Conservation (phyloP, 1,140 invertebrate species). For the Sitobion miscanthi region DNA sequence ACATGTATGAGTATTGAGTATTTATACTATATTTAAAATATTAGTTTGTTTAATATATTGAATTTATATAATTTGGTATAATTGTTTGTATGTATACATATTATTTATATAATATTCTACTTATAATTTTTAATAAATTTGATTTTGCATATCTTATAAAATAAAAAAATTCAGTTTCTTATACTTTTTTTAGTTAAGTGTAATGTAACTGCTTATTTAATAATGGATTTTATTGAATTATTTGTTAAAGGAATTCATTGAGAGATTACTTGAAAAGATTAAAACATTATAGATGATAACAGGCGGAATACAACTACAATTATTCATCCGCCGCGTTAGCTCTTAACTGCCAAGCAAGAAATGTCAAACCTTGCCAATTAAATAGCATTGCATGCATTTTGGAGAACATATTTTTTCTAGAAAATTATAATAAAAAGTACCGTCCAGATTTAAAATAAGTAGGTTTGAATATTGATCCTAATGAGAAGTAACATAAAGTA, state of each 20-base stretch:
- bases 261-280: constrained; percentile 45
- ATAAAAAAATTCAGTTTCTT: neutral
- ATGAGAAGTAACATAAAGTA: neutral
- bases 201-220: neutral
- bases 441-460: constrained; percentile 25
- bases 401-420: neutral
- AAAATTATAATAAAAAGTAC: constrained; percentile 27
- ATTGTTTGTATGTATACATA: no score
- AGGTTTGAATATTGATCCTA: neutral
- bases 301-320: constrained; percentile 2
- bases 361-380: constrained; percentile 23
- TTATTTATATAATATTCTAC: no score
- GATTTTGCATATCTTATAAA: neutral
- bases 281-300: constrained; percentile 33
- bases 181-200: neutral
- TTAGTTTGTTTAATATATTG: neutral
- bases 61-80: no score
- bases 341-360: constrained; percentile 48
- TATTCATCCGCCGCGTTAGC: neutral
- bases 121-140: no score
- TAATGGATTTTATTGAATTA: neutral
- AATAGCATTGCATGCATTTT: constrained; percentile 22
- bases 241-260: constrained; percentile 50
- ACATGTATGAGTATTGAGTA: neutral
- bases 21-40: neutral